Evolutionary conservation across 2,113 vertebrate genomes (phyloP).

Genomic region (Solenodon paradoxus): DNA sequence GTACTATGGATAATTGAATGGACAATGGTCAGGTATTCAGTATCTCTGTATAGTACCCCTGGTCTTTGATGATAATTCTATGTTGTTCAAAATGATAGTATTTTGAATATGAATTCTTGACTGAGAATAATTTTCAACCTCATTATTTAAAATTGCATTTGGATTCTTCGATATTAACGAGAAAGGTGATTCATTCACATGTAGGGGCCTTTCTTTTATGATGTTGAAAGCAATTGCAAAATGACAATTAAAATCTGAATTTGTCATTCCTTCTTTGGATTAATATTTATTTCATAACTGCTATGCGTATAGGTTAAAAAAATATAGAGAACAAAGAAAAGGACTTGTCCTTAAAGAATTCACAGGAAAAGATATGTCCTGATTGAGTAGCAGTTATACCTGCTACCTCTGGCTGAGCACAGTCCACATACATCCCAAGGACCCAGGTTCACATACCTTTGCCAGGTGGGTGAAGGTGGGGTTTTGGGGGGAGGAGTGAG

Average conservation of each 20-base stretch:
- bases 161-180: neutral
- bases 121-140: conserved; percentile 54
- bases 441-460: no score
- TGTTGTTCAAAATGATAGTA: conserved; percentile 63
- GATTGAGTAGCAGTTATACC: no score
- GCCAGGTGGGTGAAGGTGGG: no score
- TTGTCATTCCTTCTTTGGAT: neutral
- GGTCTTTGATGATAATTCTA: conserved; percentile 29
- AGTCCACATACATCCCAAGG: no score
- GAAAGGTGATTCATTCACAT: neutral
- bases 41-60: neutral
- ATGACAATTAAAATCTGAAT: neutral
- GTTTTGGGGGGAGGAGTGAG: no score
- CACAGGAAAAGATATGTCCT: no score
- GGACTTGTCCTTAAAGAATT: neutral
- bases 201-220: neutral
- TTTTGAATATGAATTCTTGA: conserved; percentile 71
- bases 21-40: conserved; percentile 46
- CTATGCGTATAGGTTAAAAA: neutral
- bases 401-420: no score
- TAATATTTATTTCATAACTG: neutral
- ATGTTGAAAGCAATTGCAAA: conserved; percentile 22
- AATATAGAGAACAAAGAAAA: neutral
- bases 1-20: conserved; percentile 68
- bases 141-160: conserved; percentile 57